Base-by-base conservation (phyloP, 2,888 invertebrate species). In the Parnassius smintheus region DNA sequence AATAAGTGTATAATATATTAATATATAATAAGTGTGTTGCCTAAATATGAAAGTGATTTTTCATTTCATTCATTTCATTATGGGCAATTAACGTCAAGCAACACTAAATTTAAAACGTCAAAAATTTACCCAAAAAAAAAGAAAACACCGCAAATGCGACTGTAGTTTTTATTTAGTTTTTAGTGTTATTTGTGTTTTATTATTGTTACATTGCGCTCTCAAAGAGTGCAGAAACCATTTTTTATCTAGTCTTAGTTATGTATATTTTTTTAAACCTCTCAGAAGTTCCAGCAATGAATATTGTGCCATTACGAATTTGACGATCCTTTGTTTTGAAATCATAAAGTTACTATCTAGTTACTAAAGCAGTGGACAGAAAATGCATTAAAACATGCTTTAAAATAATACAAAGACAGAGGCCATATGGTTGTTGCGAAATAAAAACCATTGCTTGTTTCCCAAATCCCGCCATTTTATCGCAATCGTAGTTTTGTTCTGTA, bases 101-200 rank as follows among this genome's bases (percentile, higher is more conserved):
- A 89, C 90, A 88, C 90, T 84, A 80, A 81, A 84, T 86, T 84
- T 82, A 81, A 88, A 88, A 89, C 82, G 91, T 91, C 91, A 91
- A 90, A 88, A 83, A 79, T 73, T 35, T 35, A 35, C 4, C 75
- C 72, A 74, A 82, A 83, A 85, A 85, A 18, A 88, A 86, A 83
- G 86, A 62, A 63, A 62, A 59, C 59, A 63, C 88, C 88, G 88
- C 84, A 86, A 81, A 82, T 87, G 85, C 84, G 68, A 75, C 70
- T 74, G 75, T 87, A 82, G 80, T 76, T 76, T 80, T 78, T 82
- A 74, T 74, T 88, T 90, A 86, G 81, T 84, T 89, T 86, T 84
- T 86, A 88, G 80, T 88, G 83, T 88, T 88, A 83, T 87, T 87
- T 86, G 81, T 84, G 79, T 85, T 85, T 83, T 75, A 80, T 81